Conservation (phyloP, 2,888 invertebrate genomes). For the Antitype chi region DNA sequence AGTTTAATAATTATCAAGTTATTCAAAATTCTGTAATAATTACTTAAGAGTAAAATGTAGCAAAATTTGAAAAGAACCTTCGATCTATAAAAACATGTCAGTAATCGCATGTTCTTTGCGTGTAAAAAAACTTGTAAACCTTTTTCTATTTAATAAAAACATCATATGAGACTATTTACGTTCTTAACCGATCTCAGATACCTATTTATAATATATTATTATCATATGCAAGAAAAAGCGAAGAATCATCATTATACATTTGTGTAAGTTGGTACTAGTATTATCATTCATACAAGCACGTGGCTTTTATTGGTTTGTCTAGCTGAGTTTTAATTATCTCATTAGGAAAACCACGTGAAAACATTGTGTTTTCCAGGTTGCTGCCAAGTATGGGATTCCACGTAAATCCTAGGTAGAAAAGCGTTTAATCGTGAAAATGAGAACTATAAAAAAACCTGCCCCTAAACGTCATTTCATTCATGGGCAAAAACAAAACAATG, state of each 20-base stretch:
- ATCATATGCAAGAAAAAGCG: not conserved
- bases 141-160: constrained; percentile 19
- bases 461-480: not conserved
- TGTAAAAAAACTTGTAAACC: constrained; percentile 2
- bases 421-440: no score
- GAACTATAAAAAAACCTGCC: no score
- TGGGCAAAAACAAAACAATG: not conserved
- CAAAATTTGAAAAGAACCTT: constrained; percentile 29
- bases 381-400: not conserved
- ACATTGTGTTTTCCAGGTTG: not conserved
- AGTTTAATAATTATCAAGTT: not conserved
- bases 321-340: constrained; percentile 3
- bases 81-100: not conserved
- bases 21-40: not conserved
- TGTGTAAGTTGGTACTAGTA: not conserved
- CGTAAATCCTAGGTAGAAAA: not conserved
- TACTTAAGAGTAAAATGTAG: not conserved
- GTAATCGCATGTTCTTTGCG: not conserved
- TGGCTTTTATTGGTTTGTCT: not conserved
- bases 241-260: not conserved
- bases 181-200: not conserved
- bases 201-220: not conserved
- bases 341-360: not conserved
- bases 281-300: constrained; percentile 20
- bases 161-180: not conserved